Conservation (phyloP, 2,888 invertebrate genomes). For the Protodeltote pygarga region DNA sequence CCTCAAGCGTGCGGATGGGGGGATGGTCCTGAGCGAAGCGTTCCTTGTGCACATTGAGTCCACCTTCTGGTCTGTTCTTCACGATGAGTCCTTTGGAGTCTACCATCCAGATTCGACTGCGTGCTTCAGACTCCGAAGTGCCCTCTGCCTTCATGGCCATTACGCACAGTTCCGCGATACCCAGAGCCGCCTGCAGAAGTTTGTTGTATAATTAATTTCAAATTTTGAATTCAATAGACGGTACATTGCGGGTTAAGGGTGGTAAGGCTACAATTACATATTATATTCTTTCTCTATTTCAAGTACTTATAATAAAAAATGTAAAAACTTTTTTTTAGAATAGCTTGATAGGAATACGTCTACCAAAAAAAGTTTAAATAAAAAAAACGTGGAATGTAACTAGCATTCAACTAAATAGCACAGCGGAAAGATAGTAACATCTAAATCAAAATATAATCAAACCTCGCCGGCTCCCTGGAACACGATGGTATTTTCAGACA, state of each 20-base stretch:
- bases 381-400: no score
- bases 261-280: no score
- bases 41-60: conserved; percentile 92
- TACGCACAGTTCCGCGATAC: conserved; percentile 96
- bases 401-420: no score
- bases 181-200: conserved; percentile 91
- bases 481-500: conserved; percentile 95
- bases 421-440: no score
- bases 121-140: conserved; percentile 90
- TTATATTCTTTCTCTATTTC: no score
- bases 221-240: no score
- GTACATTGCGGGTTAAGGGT: no score
- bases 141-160: conserved; percentile 98
- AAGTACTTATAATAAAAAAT: neutral
- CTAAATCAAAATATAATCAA: conserved; percentile 30
- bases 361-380: no score
- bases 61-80: conserved; percentile 93
- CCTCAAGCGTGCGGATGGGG: conserved; percentile 92
- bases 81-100: conserved; percentile 98
- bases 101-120: conserved; percentile 95
- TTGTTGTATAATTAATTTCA: no score
- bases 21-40: conserved; percentile 93
- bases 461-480: conserved; percentile 99
- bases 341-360: no score
- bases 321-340: neutral